A percentile compares a stretch with the other conserved stretches of the same genome.
These are phyloP conservation scores for Andrena haemorrhoa DNA, from an alignment of 2,888 invertebrate genomes.

Conservation along the genomic window DNA sequence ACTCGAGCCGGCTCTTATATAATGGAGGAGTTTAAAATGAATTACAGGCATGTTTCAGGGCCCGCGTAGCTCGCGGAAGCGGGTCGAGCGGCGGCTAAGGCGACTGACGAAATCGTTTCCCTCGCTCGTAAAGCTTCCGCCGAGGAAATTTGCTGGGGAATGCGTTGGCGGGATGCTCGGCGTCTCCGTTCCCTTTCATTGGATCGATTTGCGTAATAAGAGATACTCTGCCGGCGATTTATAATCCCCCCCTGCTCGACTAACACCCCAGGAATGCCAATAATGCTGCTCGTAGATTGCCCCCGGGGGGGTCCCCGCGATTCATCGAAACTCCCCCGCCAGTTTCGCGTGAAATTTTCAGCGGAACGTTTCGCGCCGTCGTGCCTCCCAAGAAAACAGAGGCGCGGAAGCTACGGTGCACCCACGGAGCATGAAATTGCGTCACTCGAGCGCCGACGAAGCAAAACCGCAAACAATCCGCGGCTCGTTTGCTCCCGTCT, in stretches of 20 bases:
- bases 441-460: constrained; percentile 2
- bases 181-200: neutral
- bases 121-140: constrained; percentile 21
- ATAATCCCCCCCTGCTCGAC: neutral
- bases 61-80: neutral
- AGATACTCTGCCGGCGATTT: constrained; percentile 25
- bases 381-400: neutral
- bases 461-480: constrained; percentile 22
- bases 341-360: neutral
- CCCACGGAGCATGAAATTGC: constrained; percentile 12
- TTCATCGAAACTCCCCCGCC: constrained; percentile 1
- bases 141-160: constrained; percentile 27
- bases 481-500: constrained; percentile 6
- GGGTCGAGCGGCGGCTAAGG: neutral
- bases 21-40: constrained; percentile 54
- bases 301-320: neutral
- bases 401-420: neutral
- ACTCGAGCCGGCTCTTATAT: constrained; percentile 40
- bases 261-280: neutral
- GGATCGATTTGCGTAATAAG: constrained; percentile 41
- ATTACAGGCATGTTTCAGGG: constrained; percentile 46
- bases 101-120: constrained; percentile 40
- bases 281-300: neutral
- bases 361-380: neutral
- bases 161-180: neutral